Base-by-base conservation (phyloP, 92 coral and sea anemone species). In the Paragorgia papillata region DNA sequence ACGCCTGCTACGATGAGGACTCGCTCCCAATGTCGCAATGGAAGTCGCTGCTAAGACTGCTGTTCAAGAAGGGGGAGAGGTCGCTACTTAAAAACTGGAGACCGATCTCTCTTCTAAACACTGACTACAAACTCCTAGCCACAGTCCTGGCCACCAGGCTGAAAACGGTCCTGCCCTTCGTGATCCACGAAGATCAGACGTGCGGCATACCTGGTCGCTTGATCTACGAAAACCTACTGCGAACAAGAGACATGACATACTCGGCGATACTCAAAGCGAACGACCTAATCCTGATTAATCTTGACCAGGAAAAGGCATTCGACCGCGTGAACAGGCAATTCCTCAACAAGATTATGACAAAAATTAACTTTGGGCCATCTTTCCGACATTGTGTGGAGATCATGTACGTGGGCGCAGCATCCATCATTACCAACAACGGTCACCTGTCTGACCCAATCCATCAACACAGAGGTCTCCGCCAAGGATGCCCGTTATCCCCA, bases 251-350 rank as follows among this genome's bases (percentile, higher is more conserved):
- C 27, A 37, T 37, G 43, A 27, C 41, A 0, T 43, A 60, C 28
- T 56, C 22, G 0, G 12, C 43, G 43, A 37, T 12, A 37, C 5
- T 37, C 5, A 37, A 37, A 5, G 12, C 5, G 6, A 12, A 5
- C 12, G 12, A 37, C 43, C 68, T 41, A 2, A 58, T 32, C 0
- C 12, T 75, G 1, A 26, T 75, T 2, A 59, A 48, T 14, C 22
- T 75, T 0, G 69, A 75, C 35, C 59, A 74, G 7, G 80, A 75
- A 17, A 75, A 75, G 58, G 71, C 81, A 18, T 75, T 75, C 14
- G 59, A 75, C 19, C 26, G 58, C 0, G 68, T 75, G 3, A 40
- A 75, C 19, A 57, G 51, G 5, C 5, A 3, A 0, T 75, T 75
- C 35, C 41, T 75, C 1, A 43, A 34, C 14, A 26, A 22, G 0